These are phyloP conservation scores for Tetraneura akinire DNA, from an alignment of 1,140 invertebrate genomes.

Conservation along the genomic window DNA sequence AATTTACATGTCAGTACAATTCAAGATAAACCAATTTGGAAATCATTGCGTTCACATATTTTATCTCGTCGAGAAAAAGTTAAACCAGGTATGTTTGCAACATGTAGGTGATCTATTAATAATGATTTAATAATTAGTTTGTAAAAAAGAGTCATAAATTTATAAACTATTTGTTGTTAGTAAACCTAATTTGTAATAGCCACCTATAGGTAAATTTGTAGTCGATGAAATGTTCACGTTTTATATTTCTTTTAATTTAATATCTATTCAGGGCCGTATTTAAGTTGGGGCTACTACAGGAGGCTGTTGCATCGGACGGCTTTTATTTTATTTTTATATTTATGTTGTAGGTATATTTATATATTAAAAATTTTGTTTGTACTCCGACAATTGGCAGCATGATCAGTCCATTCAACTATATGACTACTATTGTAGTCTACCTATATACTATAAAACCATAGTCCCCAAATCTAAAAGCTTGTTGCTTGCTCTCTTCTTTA, in stretches of 20 bases:
- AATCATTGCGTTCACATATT: background rate
- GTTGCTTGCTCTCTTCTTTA: too few relatives aligned
- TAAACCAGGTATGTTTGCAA: background rate
- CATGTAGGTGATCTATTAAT: background rate
- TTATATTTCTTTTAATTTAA: background rate
- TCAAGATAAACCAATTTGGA: constrained; percentile 7
- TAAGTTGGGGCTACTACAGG: too few relatives aligned
- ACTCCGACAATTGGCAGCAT: too few relatives aligned
- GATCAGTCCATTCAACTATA: too few relatives aligned
- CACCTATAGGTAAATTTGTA: background rate
- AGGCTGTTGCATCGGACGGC: too few relatives aligned
- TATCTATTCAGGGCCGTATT: background rate
- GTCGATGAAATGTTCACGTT: background rate
- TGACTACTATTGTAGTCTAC: too few relatives aligned
- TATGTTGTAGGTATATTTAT: too few relatives aligned
- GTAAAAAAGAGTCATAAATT: background rate
- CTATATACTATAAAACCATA: too few relatives aligned
- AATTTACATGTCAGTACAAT: background rate
- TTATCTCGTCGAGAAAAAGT: background rate
- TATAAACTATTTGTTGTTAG: background rate
- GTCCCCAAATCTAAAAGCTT: too few relatives aligned
- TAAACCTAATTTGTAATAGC: too few relatives aligned
- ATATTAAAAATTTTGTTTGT: too few relatives aligned
- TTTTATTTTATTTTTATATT: too few relatives aligned
- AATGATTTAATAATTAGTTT: background rate